Evolutionary conservation across 2,888 invertebrate species (phyloP).

Genomic region (Trissolcus brochymenae): DNA sequence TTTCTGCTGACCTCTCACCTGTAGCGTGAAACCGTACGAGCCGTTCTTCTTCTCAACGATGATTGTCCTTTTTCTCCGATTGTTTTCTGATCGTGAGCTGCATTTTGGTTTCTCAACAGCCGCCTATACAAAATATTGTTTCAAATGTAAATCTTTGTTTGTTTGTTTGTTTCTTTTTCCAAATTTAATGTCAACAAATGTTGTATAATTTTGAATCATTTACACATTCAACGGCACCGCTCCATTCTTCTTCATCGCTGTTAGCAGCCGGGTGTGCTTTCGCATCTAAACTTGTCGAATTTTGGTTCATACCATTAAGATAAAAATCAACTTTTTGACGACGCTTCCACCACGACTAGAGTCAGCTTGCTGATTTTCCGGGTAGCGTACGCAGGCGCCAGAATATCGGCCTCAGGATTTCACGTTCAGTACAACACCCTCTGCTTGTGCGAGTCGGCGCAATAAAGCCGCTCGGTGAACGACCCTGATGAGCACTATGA

Average conservation of each 20-base stretch:
- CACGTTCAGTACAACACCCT: constrained; percentile 53
- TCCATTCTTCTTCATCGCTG: constrained; percentile 76
- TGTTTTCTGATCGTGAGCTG: constrained; percentile 86
- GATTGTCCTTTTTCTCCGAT: constrained; percentile 91
- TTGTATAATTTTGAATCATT: constrained; percentile 8
- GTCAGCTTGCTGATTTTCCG: constrained; percentile 12
- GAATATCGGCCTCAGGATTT: constrained; percentile 66
- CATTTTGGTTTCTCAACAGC: constrained; percentile 85
- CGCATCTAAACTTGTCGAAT: constrained; percentile 64
- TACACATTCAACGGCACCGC: constrained; percentile 75
- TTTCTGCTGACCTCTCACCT: constrained; percentile 75
- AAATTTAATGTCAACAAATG: not conserved
- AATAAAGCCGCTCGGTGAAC: constrained; percentile 52
- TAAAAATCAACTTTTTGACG: not conserved
- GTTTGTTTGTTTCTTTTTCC: not conserved
- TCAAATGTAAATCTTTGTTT: not conserved
- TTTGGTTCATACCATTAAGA: constrained; percentile 64
- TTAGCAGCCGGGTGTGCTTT: constrained; percentile 64
- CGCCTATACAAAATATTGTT: constrained; percentile 74
- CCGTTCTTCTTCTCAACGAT: constrained; percentile 93
- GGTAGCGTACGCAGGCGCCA: constrained; percentile 63
- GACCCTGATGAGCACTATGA: constrained; percentile 25
- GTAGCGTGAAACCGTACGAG: constrained; percentile 95
- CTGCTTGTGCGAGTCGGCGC: constrained; percentile 60
- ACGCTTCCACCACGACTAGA: not conserved